Conservation (phyloP, 35 echinoderm and acorn worm species). For the Eucidaris tribuloides region DNA sequence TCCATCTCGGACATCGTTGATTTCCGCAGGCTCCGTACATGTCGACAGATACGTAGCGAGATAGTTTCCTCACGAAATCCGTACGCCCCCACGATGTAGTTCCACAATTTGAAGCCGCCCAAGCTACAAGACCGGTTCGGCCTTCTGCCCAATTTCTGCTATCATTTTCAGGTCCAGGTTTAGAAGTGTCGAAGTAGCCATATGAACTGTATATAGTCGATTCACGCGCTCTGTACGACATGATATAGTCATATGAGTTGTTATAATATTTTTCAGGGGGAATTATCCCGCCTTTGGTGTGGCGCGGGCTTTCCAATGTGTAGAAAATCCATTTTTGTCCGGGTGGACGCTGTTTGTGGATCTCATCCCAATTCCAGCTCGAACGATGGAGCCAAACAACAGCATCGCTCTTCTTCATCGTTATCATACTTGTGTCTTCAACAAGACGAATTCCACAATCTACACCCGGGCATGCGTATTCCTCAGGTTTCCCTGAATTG, state of each 20-base stretch:
- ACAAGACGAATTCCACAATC: not conserved
- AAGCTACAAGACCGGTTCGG: constrained; percentile 28
- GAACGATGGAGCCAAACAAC: constrained; percentile 60
- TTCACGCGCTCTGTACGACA: constrained; percentile 43
- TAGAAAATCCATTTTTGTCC: constrained; percentile 80
- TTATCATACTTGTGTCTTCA: not conserved
- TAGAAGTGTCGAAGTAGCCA: constrained; percentile 18
- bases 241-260: constrained; percentile 34
- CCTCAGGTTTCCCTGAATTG: not conserved
- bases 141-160: not conserved
- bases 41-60: constrained; percentile 17
- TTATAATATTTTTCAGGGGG: constrained; percentile 7
- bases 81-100: constrained; percentile 40
- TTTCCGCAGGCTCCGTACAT: constrained; percentile 38
- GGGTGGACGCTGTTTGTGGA: not conserved
- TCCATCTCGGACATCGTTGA: not conserved
- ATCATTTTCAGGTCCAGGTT: not conserved
- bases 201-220: constrained; percentile 59
- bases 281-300: constrained; percentile 47
- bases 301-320: constrained; percentile 63
- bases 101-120: constrained; percentile 70
- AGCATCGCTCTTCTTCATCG: constrained; percentile 50
- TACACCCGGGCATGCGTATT: not conserved
- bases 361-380: constrained; percentile 41
- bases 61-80: constrained; percentile 38